phyloP scores from a whole-genome alignment of 2,888 invertebrate genomes.

The Pristionchus exspectatus region DNA sequence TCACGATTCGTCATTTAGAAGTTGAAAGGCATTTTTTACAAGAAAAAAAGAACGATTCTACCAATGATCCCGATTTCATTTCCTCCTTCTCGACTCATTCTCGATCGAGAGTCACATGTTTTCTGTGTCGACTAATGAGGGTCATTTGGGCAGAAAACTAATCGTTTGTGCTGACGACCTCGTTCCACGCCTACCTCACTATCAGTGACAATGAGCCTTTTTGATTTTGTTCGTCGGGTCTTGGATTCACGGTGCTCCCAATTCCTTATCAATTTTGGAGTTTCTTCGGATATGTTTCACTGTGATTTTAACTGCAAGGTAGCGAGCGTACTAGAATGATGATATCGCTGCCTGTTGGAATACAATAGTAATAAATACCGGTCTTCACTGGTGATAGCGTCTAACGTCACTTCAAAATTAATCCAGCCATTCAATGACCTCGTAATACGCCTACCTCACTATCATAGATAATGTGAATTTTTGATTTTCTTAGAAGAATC shows the following conservation, averaged over 20 bases:
- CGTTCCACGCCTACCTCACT: neutral
- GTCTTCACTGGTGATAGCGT: too few species aligned
- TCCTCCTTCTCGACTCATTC: neutral
- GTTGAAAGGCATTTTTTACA: neutral
- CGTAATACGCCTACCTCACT: too few species aligned
- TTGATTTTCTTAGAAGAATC: too few species aligned
- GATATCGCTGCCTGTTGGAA: too few species aligned
- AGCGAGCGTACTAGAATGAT: neutral
- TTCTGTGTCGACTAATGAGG: neutral
- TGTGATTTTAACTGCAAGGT: neutral
- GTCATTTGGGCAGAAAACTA: neutral
- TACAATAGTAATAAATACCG: too few species aligned
- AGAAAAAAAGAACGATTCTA: too few species aligned
- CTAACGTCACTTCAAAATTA: too few species aligned
- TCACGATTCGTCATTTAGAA: neutral
- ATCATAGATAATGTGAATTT: too few species aligned
- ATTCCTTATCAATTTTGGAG: too few species aligned
- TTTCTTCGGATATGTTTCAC: neutral
- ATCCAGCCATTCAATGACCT: too few species aligned
- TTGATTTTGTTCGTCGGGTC: neutral
- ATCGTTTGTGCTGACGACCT: neutral
- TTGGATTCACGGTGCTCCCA: too few species aligned
- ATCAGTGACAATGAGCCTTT: neutral
- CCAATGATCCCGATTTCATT: too few species aligned
- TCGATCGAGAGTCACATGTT: neutral